Base-by-base conservation (phyloP, 2,797 vertebrate species). In the Gymnothorax javanicus region DNA sequence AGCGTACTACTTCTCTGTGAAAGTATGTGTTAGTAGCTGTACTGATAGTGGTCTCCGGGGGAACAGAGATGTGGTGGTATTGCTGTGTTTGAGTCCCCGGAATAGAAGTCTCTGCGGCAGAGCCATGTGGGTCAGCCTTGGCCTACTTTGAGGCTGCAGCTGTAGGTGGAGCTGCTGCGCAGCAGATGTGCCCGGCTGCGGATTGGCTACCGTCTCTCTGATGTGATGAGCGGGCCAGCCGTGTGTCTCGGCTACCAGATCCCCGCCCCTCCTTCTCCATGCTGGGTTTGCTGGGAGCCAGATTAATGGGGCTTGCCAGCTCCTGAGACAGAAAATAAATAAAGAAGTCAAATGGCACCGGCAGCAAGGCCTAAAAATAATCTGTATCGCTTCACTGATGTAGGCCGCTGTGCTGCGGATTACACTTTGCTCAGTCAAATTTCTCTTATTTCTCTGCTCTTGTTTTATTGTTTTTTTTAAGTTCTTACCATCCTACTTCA, bases 41-140 rank as follows among this genome's bases (percentile, higher is more conserved):
- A 6, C 13, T 27, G 67, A 87, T 71, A 84, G 84, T 84, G 88
- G 84, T 89, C 83, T 50, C 85, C 58, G 15, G 62, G 87, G 86
- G 52, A 17, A 50, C 56, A 33, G 85, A 86, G 84, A 62, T 59
- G 50, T 81, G 13, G 50, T 81, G 13, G 79, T 50, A 57, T 25
- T 2, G 54, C 71, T 6, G 79, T n/a, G 20, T 75, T 56, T 58
- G 67, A 58, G n/a, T 75, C 57, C 33, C 58, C 50, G 56, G 52
- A 56, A 62, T 59, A 43, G 27, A 73, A 17, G 64, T 87, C 87
- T 91, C 88, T 13, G 27, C 13, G 89, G 88, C 87, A 87, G 75
- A 77, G 87, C 86, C 93, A 94, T 93, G 87, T 94, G 91, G 92
- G 93, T 89, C 91, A 92, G 89, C 85, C 73, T 43, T 92, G 93